Evolutionary conservation across 35 echinoderm and acorn worm genomes (phyloP).

Genomic region (Chiridota heheva): DNA sequence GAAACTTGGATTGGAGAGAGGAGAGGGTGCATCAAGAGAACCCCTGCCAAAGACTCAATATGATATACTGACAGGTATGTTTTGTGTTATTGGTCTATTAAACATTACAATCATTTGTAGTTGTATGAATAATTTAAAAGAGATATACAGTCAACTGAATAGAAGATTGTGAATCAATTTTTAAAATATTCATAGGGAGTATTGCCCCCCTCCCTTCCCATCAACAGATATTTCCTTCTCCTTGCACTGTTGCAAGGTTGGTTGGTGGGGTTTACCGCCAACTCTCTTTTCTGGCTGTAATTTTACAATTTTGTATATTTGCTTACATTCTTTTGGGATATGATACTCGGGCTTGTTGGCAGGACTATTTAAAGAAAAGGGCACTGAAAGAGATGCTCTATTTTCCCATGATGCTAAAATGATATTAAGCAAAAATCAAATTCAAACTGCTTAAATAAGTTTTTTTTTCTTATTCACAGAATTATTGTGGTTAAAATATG

Average conservation of each 20-base stretch:
- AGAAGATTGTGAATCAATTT: neutral
- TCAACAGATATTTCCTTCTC: neutral
- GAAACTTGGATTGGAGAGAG: constrained; percentile 76
- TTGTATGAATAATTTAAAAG: neutral
- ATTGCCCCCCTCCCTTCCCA: neutral
- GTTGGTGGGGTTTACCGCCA: neutral
- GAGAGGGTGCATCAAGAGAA: constrained; percentile 56
- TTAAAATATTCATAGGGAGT: neutral
- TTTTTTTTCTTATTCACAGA: too few species aligned
- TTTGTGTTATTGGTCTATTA: neutral
- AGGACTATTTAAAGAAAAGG: too few species aligned
- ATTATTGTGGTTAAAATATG: too few species aligned
- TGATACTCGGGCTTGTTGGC: too few species aligned
- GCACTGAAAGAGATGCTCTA: too few species aligned
- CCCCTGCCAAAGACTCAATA: constrained; percentile 57
- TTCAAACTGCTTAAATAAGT: too few species aligned
- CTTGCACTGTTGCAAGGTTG: neutral
- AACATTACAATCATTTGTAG: neutral
- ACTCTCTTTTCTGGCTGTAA: too few species aligned
- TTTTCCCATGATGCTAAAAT: too few species aligned
- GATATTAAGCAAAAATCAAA: too few species aligned
- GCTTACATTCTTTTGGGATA: too few species aligned
- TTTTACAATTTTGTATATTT: too few species aligned
- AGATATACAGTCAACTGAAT: neutral
- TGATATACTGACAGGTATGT: constrained; percentile 78